A percentile compares a stretch with the other conserved stretches of the same genome.
These are phyloP conservation scores for Ornithorhynchus anatinus DNA, from an alignment of 2,113 vertebrate genomes.

Conservation along the genomic window DNA sequence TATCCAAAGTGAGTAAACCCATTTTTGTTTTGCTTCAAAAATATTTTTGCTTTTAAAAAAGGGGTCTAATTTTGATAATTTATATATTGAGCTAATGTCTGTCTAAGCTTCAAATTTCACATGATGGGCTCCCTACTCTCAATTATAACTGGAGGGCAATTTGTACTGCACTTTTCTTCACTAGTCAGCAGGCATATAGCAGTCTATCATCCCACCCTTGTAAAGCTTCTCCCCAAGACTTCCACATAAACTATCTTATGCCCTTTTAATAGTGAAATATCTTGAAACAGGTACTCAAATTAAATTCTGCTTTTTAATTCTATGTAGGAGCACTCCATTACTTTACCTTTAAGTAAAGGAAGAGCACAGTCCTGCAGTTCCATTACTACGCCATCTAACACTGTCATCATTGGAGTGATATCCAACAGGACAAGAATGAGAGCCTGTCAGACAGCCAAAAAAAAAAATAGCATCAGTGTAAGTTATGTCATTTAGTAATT, in stretches of 20 bases:
- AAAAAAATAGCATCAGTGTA: background rate
- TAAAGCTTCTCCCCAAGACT: too few species aligned
- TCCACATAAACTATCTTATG: too few species aligned
- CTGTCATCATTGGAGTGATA: slow-evolving; percentile 94
- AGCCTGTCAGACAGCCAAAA: slow-evolving; percentile 77
- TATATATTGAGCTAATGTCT: slow-evolving; percentile 4
- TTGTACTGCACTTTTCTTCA: too few species aligned
- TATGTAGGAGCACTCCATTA: background rate
- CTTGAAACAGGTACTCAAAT: too few species aligned
- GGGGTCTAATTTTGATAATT: background rate
- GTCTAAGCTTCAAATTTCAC: too few species aligned
- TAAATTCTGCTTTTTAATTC: background rate
- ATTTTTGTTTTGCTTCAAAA: slow-evolving; percentile 13
- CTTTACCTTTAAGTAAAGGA: slow-evolving; percentile 87
- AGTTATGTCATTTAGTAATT: background rate
- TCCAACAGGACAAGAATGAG: slow-evolving; percentile 86
- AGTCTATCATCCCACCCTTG: too few species aligned
- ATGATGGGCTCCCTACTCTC: too few species aligned
- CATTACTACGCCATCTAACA: slow-evolving; percentile 94
- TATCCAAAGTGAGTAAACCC: slow-evolving; percentile 1
- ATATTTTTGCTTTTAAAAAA: background rate
- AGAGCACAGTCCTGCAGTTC: slow-evolving; percentile 96
- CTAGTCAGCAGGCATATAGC: too few species aligned
- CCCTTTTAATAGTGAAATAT: too few species aligned
- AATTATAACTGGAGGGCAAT: too few species aligned